Base-by-base conservation (phyloP, 2,113 vertebrate genomes). In the Campylorhamphus procurvoides region DNA sequence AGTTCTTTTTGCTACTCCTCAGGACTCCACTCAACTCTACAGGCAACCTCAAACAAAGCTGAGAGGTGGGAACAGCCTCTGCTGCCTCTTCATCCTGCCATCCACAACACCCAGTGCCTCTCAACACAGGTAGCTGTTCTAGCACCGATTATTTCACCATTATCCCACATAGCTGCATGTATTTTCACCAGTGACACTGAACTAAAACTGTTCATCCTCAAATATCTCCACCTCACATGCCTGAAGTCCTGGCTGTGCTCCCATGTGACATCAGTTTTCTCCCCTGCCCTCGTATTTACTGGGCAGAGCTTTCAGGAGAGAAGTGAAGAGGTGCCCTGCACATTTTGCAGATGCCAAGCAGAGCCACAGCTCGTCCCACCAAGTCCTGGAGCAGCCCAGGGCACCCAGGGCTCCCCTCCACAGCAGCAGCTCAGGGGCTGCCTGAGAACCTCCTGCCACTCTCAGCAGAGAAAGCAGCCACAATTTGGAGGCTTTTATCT, bases 321-420 rank as follows among this genome's bases (percentile, higher is more conserved):
- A 67, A 88, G 55, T 42, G 5, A 62, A 80, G 62, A 24, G 2
- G 14, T 23, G 40, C 15, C 67, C 50, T 39, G 40, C 2, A 1
- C 10, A 10, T 28, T 5, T 19, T 0, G 4, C 35, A 50, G 59
- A 50, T 59, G 76, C 25, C 75, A 66, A 42, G 33, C 2, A 3
- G 47, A 83, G 60, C 9, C 9, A 17, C 31, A 42, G 4, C n/a
- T 55, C 16, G 0, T 49, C 11, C 12, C 37, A 49, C 28, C 1
- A 3, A 55, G n/a, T 62, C 39, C 67, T 29, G 0, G 0, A 10
- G n/a, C 60, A 66, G 58, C 23, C 6, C 6, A 8, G 40, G 35
- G 25, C 53, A 55, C 37, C 47, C 66, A 72, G 52, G 3, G 9
- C 18, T 33, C 33, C 9, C n/a, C 60, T 39, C 20, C 11, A 0